Conservation (phyloP, 2,113 vertebrate species). For the Amazona guildingii region DNA sequence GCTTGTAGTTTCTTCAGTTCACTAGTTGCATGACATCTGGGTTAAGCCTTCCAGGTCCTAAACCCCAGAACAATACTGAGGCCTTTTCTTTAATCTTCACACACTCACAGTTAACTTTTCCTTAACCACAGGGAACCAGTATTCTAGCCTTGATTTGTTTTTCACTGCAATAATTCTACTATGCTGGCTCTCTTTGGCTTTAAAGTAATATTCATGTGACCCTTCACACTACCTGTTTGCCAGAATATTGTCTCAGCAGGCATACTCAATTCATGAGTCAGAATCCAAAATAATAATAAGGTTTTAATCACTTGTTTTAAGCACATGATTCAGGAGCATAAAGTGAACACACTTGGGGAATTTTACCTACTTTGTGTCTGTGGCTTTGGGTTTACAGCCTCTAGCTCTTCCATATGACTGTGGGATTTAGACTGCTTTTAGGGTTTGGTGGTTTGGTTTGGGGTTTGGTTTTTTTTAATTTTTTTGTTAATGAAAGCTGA, state of each 20-base stretch:
- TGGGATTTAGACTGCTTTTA: not conserved
- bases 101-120: conserved; percentile 21
- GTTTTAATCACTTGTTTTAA: not conserved
- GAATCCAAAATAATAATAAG: not conserved
- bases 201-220: conserved; percentile 50
- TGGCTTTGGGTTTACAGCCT: not conserved
- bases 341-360: not conserved
- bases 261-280: not conserved
- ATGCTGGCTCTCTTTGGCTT: conserved; percentile 28
- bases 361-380: not conserved
- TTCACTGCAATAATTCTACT: conserved; percentile 5
- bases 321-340: not conserved
- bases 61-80: not conserved
- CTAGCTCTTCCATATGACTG: not conserved
- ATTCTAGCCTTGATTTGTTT: conserved; percentile 27
- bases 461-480: not conserved
- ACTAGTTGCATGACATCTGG: not conserved
- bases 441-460: not conserved
- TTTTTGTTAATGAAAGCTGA: not conserved
- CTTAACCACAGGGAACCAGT: conserved; percentile 18
- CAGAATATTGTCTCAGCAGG: not conserved
- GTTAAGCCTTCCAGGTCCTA: conserved; percentile 7
- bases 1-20: not conserved
- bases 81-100: not conserved
- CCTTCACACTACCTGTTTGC: conserved; percentile 62